phyloP scores from a whole-genome alignment of 2,113 vertebrate species.

The Otocyon megalotis region DNA sequence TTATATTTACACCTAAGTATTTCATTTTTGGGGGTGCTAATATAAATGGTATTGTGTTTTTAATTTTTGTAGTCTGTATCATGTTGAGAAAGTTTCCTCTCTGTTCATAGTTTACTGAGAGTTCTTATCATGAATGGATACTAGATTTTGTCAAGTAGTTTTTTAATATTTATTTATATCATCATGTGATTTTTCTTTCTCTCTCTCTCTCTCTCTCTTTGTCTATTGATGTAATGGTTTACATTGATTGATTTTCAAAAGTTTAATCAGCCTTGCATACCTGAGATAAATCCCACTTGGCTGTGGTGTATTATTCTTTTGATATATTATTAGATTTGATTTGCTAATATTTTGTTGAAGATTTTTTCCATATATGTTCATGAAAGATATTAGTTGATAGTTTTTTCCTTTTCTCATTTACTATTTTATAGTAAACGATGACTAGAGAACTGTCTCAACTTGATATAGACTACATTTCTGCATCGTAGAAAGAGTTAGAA shows the following conservation, averaged over 20 bases:
- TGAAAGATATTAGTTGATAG: not conserved
- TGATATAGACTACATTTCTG: not conserved
- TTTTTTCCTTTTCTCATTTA: not conserved
- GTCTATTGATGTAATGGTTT: not conserved
- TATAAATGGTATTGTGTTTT: not conserved
- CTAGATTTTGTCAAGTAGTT: not conserved
- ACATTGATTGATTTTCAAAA: not conserved
- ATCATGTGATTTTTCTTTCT: not conserved
- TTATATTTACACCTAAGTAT: not conserved
- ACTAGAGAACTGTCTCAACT: not conserved
- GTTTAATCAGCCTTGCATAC: not conserved
- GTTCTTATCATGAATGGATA: not conserved
- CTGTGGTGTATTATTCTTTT: not conserved
- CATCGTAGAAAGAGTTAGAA: not conserved
- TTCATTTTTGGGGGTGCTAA: not conserved
- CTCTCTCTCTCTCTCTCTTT: not conserved
- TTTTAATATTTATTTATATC: not conserved
- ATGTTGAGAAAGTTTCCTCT: not conserved
- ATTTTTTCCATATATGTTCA: not conserved
- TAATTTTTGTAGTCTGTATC: not conserved
- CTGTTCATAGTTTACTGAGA: not conserved
- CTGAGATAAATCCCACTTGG: not conserved
- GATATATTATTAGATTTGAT: conserved; percentile 8
- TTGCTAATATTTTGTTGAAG: not conserved
- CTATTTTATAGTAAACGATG: not conserved